Evolutionary conservation across 2,113 vertebrate species (phyloP), one percentile per base, ranked within the genome.

Genomic region (Maccullochella peelii): DNA sequence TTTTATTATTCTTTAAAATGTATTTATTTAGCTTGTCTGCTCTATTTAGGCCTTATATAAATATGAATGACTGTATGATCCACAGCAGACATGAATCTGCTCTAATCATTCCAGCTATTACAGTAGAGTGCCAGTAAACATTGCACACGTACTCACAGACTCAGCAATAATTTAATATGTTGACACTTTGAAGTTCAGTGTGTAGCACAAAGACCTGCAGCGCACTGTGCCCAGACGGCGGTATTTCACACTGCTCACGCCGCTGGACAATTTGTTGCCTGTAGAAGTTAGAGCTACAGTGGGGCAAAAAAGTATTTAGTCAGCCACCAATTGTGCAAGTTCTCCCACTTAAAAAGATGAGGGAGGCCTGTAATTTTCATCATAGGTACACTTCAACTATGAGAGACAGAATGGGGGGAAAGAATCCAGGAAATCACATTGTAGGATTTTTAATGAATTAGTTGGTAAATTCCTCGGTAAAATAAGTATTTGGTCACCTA

Each of bases 131-230:
- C 38, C 21, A 0, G 63, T 66, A 21, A 83, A 77, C 58, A 18
- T 50, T 14, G 47, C 73, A 54, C 80, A 42, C 20, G 3, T 7
- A 1, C 40, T 16, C 77, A 58, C 50, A 76, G 25, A 55, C 52
- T 40, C 73, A 73, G 73, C 36, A 33, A 67, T 79, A 50, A 74
- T 52, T 63, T 20, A 42, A 27, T n/a, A 54, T 42, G 27, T 72
- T 75, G 12, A 69, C 0, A 36, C 20, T 71, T 30, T 59, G 38
- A 77, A 52, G 23, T 33, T 52, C 6, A 65, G 38, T 1, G 15
- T 52, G 71, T 15, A 33, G 11, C 58, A 3, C 20, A 57, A 30
- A 20, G 52, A 30, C 71, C 54, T 4, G 49, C 36, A 66, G 52
- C 25, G 20, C 5, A 33, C 40, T 20, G 42, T 20, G 74, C 8